Evolutionary conservation across 2,797 vertebrate species (phyloP).

Genomic region (Diplodus sargus): DNA sequence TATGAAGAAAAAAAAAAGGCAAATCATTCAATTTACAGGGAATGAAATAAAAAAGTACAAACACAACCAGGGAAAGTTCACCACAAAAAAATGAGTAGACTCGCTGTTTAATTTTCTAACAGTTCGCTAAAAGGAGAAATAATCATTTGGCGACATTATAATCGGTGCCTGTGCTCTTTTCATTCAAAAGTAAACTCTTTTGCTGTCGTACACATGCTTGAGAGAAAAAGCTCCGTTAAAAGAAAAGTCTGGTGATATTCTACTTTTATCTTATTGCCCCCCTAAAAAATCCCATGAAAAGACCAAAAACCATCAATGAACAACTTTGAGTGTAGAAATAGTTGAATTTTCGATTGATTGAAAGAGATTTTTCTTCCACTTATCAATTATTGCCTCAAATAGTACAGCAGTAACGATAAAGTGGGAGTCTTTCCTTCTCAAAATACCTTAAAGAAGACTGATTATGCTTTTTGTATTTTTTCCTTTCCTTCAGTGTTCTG

Average conservation of each 20-base stretch:
- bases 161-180: conserved; percentile 70
- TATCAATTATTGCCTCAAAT: too few species aligned
- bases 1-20: conserved; percentile 27
- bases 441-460: too few species aligned
- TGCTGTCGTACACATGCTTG: conserved; percentile 49
- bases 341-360: too few species aligned
- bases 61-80: conserved; percentile 53
- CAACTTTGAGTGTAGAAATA: too few species aligned
- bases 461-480: too few species aligned
- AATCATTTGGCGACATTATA: conserved; percentile 21
- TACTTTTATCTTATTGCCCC: background rate
- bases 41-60: conserved; percentile 47
- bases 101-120: conserved; percentile 38
- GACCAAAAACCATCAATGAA: conserved; percentile 5
- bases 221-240: conserved; percentile 26
- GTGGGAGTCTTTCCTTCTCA: too few species aligned
- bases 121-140: conserved; percentile 58
- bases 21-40: conserved; percentile 15
- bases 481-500: too few species aligned
- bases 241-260: conserved; percentile 4
- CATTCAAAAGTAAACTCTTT: conserved; percentile 44
- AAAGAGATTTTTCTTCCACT: too few species aligned
- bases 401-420: too few species aligned
- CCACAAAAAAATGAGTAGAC: conserved; percentile 45
- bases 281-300: conserved; percentile 10